phyloP scores from a whole-genome alignment of 2,888 invertebrate genomes.

The Phortica okadai region DNA sequence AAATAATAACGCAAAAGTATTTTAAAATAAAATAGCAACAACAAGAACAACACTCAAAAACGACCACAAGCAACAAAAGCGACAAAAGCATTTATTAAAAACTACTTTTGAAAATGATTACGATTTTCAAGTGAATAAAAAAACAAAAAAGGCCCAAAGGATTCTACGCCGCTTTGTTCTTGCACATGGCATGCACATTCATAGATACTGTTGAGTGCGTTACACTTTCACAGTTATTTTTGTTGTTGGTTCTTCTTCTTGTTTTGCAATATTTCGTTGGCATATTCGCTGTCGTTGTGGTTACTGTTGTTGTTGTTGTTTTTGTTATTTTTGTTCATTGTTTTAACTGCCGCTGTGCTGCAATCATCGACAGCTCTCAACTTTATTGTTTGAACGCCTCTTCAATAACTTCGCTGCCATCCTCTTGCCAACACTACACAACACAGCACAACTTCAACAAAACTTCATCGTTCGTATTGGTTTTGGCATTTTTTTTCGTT shows the following conservation, averaged over 20 bases:
- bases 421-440: not conserved
- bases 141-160: not conserved
- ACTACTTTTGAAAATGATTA: not conserved
- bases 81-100: not conserved
- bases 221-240: not conserved
- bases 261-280: not conserved
- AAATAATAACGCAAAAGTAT: constrained; percentile 16
- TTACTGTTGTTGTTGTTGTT: not conserved
- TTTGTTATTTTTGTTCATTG: not conserved
- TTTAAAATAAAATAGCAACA: not conserved
- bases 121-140: not conserved
- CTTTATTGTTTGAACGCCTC: not conserved
- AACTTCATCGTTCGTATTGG: not conserved
- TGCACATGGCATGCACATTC: too few species aligned
- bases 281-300: not conserved
- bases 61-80: not conserved
- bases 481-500: too few species aligned
- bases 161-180: not conserved
- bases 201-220: constrained; percentile 9
- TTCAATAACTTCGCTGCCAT: not conserved
- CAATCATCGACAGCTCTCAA: constrained; percentile 1
- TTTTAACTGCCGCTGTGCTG: not conserved
- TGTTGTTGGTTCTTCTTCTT: not conserved
- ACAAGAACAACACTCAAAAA: not conserved
- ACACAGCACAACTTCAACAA: not conserved